Conservation (phyloP, 2,888 invertebrate species). For the Nasonovia ribisnigri region DNA sequence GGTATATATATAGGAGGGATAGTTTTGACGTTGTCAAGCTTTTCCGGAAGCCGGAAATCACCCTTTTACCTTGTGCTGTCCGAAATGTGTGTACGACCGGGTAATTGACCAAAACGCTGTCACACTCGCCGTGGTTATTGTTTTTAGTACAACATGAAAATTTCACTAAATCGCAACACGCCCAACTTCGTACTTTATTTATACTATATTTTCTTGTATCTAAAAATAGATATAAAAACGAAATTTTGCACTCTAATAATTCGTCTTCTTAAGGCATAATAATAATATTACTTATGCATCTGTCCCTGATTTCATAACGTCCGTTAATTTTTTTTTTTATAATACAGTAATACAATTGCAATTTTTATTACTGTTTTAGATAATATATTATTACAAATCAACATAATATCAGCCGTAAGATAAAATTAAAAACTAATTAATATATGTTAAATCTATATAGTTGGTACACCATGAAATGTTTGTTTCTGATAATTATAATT, state of each 20-base stretch:
- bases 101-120: slow-evolving; percentile 48
- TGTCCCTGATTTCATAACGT: not conserved
- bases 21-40: slow-evolving; percentile 32
- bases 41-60: slow-evolving; percentile 56
- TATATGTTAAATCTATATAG: not conserved
- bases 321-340: not conserved
- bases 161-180: not conserved
- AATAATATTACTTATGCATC: not conserved
- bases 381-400: not conserved
- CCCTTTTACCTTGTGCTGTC: slow-evolving; percentile 29
- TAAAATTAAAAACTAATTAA: not conserved
- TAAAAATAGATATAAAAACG: not conserved
- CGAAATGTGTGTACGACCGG: slow-evolving; percentile 42
- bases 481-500: too few relatives aligned
- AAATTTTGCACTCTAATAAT: not conserved
- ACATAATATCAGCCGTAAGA: too few relatives aligned
- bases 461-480: too few relatives aligned
- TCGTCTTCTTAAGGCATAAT: not conserved
- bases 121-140: slow-evolving; percentile 38
- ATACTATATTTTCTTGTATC: not conserved
- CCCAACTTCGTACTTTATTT: not conserved
- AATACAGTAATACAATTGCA: not conserved
- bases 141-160: slow-evolving; percentile 43
- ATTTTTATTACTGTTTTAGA: not conserved
- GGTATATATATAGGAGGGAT: not conserved